Conservation (phyloP, 2,113 vertebrate species). For the Rhinolophus sinicus region DNA sequence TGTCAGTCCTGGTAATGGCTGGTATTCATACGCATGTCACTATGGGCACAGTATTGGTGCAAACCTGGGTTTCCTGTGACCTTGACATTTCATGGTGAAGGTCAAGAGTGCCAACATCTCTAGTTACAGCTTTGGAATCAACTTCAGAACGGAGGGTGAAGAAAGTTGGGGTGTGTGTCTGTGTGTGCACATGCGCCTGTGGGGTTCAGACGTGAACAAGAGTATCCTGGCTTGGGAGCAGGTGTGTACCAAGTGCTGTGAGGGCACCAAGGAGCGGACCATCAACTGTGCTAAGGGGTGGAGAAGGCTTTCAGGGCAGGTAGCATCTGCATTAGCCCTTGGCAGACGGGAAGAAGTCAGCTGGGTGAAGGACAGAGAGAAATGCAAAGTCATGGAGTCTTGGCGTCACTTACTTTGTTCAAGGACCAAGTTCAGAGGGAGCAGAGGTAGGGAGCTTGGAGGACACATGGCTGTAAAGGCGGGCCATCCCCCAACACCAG, state of each 20-base stretch:
- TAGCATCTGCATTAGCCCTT: too few relatives aligned
- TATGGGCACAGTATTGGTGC: too few relatives aligned
- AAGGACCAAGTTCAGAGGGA: not conserved
- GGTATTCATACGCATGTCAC: not conserved
- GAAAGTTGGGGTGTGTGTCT: not conserved
- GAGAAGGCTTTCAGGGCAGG: not conserved
- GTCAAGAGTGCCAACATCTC: not conserved
- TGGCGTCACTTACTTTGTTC: not conserved
- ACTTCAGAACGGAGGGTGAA: not conserved
- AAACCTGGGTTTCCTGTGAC: not conserved
- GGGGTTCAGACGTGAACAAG: not conserved
- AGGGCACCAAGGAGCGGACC: not conserved
- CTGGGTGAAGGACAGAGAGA: not conserved
- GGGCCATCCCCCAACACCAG: not conserved
- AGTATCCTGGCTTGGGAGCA: rapidly evolving
- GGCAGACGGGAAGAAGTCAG: not conserved
- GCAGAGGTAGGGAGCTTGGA: not conserved
- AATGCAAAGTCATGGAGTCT: not conserved
- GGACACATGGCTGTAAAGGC: not conserved
- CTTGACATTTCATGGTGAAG: not conserved
- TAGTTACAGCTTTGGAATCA: not conserved
- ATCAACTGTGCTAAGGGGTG: too few relatives aligned
- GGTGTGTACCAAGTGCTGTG: rapidly evolving
- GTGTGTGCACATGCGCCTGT: not conserved
- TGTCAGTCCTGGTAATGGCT: too few relatives aligned